Evolutionary conservation across 2,888 invertebrate species (phyloP), one percentile per base, ranked within the genome.

Genomic region (Eupithecia subfuscata): DNA sequence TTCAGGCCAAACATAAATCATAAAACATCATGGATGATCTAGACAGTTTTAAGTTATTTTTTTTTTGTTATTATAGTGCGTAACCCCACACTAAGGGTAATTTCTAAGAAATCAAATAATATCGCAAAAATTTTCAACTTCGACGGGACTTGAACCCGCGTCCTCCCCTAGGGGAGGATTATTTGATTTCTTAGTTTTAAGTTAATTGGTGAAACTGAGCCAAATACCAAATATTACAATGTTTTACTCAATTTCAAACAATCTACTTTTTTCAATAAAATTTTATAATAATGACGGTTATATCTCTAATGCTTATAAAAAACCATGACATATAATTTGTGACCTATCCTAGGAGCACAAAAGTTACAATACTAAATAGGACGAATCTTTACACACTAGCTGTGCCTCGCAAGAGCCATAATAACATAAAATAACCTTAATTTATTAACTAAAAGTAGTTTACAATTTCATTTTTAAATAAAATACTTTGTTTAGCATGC

Each of bases 1-100:
- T 60, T 75, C 52, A 45, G 64, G 67, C 11, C 4, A 12, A 67
- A 67, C 6, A 25, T 22, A 60, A 60, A 56, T 56, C 52, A 16
- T 48, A n/a, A 16, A 16, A 45, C 16, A 52, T 22, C 22, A 56
- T 11, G 11, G 8, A 52, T 52, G 8, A 18, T 8, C 16, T 9
- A 9, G 2, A 18, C n/a, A n/a, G n/a, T n/a, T n/a, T n/a, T n/a
- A n/a, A n/a, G n/a, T n/a, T n/a, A n/a, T n/a, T n/a, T n/a, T n/a
- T n/a, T n/a, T n/a, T n/a, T n/a, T n/a, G n/a, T n/a, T n/a, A n/a
- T n/a, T n/a, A n/a, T n/a, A n/a, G n/a, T n/a, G n/a, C n/a, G n/a
- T n/a, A n/a, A n/a, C n/a, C n/a, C n/a, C n/a, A n/a, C n/a, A n/a
- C n/a, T n/a, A n/a, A n/a, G n/a, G n/a, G n/a, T n/a, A n/a, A n/a